phyloP scores from a whole-genome alignment of 1,140 invertebrate genomes.

The Eurosta solidaginis region DNA sequence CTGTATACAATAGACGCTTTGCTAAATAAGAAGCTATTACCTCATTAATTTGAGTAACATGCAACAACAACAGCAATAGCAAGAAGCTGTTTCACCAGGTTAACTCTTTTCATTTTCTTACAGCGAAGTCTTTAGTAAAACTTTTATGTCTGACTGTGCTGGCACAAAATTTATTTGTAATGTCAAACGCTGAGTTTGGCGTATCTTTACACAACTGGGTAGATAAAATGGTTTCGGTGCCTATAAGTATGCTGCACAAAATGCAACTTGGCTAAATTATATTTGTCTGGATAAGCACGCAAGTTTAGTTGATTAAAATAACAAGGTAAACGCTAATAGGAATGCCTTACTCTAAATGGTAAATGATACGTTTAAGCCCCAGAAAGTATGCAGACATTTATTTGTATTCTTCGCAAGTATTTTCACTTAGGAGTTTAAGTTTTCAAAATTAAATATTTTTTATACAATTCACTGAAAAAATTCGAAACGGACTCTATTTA shows the following conservation, averaged over 20 bases:
- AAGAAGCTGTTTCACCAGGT: no score
- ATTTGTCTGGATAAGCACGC: neutral
- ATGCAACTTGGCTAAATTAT: no score
- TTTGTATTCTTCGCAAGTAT: neutral
- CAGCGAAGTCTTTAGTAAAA: neutral
- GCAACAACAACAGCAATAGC: neutral
- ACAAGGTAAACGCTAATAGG: neutral
- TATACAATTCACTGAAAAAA: no score
- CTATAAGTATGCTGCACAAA: neutral
- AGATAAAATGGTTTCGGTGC: neutral
- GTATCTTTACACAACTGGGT: neutral
- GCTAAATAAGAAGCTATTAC: conserved; percentile 36
- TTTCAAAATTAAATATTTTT: conserved; percentile 6
- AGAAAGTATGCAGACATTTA: neutral
- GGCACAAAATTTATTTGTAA: conserved; percentile 16
- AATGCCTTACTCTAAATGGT: neutral
- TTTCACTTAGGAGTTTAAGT: neutral
- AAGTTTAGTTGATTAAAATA: neutral
- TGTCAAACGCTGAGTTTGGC: neutral
- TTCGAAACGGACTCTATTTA: neutral
- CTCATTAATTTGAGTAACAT: conserved; percentile 36
- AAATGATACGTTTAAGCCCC: neutral
- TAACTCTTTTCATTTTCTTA: no score
- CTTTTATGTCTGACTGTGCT: neutral
- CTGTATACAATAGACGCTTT: neutral